These are phyloP conservation scores for Dreissena rostriformis DNA, from an alignment of 1,140 invertebrate genomes.

Conservation along the genomic window DNA sequence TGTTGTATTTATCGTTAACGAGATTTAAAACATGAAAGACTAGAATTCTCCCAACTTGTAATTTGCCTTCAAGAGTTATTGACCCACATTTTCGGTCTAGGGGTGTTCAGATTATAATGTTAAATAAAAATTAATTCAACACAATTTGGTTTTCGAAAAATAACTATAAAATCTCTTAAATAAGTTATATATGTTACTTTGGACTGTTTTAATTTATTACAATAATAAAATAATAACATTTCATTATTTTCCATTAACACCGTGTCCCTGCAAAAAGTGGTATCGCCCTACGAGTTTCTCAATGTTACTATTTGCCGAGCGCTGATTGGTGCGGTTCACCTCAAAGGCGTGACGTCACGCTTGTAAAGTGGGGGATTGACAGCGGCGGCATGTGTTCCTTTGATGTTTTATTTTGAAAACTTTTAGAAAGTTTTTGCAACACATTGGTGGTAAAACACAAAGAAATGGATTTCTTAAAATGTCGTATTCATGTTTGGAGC, in stretches of 20 bases:
- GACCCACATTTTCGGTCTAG: neutral
- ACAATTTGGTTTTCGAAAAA: no score
- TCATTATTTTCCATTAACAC: no score
- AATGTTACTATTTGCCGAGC: slow-evolving; percentile 68
- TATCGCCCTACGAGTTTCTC: slow-evolving; percentile 64
- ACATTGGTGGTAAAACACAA: no score
- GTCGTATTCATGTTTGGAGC: no score
- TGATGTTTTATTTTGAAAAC: slow-evolving; percentile 71
- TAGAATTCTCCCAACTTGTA: neutral
- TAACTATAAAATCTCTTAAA: no score
- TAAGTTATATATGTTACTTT: no score
- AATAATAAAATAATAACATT: no score
- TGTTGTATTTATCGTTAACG: no score
- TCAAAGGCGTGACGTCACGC: slow-evolving; percentile 70
- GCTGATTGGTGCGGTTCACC: slow-evolving; percentile 75
- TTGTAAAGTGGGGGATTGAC: slow-evolving; percentile 63
- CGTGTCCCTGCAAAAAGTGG: slow-evolving; percentile 32
- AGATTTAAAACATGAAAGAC: neutral
- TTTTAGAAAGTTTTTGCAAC: slow-evolving; percentile 11
- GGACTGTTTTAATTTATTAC: no score
- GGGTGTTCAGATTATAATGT: neutral
- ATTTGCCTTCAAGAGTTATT: neutral
- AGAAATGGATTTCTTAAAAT: no score
- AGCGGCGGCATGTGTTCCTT: slow-evolving; percentile 72
- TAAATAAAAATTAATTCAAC: no score